phyloP scores from a whole-genome alignment of 2,113 vertebrate genomes.

The Castor canadensis region DNA sequence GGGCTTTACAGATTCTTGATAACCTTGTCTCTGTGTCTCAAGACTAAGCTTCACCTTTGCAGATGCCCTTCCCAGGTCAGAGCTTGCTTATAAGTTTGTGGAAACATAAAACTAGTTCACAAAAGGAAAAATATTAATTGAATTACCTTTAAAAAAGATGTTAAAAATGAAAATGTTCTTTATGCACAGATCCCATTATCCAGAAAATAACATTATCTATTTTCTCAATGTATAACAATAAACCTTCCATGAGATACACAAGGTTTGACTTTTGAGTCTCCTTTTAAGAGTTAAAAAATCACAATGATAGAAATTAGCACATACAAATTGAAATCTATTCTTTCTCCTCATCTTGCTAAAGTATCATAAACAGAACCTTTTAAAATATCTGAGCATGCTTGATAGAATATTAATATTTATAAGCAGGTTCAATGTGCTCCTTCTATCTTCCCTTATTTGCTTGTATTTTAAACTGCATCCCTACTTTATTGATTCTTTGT shows the following conservation, averaged over 20 bases:
- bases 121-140: background rate
- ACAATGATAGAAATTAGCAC: slow-evolving; percentile 1
- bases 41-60: background rate
- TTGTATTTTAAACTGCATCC: background rate
- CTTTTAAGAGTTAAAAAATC: background rate
- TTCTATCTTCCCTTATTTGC: background rate
- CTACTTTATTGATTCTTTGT: background rate
- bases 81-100: background rate
- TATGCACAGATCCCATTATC: background rate
- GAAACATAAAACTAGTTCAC: background rate
- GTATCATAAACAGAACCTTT: background rate
- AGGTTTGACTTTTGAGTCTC: background rate
- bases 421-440: background rate
- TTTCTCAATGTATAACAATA: background rate
- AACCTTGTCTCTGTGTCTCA: background rate
- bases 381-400: background rate
- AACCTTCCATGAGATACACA: background rate
- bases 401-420: background rate
- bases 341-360: background rate
- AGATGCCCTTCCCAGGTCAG: background rate
- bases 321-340: background rate
- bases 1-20: background rate
- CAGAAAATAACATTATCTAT: background rate
- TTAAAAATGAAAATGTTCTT: background rate
- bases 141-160: background rate